Conservation (phyloP, 2,113 vertebrate genomes). For the Laticauda colubrina region DNA sequence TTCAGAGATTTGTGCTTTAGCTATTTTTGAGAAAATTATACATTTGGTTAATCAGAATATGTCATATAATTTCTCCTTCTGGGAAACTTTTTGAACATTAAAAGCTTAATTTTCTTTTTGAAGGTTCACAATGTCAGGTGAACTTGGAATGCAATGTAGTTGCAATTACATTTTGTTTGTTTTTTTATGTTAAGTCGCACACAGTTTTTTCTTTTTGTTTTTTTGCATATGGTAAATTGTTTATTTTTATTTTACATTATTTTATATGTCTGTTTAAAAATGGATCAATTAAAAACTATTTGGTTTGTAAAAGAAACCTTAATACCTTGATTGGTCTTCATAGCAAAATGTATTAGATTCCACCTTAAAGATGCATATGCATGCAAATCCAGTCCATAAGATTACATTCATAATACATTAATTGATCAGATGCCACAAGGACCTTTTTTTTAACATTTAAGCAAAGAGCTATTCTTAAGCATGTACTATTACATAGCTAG, state of each 20-base stretch:
- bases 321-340: background rate
- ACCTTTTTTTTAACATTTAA: background rate
- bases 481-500: background rate
- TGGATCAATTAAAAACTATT: background rate
- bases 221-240: background rate
- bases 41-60: background rate
- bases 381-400: background rate
- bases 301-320: background rate
- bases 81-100: background rate
- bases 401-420: background rate
- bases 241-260: background rate
- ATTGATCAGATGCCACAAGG: background rate
- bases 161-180: background rate
- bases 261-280: background rate
- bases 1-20: background rate
- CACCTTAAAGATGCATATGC: background rate
- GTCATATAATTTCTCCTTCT: background rate
- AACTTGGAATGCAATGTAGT: background rate
- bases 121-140: background rate
- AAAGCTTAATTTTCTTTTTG: background rate
- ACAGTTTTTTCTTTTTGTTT: background rate
- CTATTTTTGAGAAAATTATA: background rate
- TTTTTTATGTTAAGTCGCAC: background rate
- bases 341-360: background rate
- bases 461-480: background rate